These are phyloP conservation scores for Syngnathoides biaculeatus DNA, from an alignment of 2,113 vertebrate species.

Conservation along the genomic window DNA sequence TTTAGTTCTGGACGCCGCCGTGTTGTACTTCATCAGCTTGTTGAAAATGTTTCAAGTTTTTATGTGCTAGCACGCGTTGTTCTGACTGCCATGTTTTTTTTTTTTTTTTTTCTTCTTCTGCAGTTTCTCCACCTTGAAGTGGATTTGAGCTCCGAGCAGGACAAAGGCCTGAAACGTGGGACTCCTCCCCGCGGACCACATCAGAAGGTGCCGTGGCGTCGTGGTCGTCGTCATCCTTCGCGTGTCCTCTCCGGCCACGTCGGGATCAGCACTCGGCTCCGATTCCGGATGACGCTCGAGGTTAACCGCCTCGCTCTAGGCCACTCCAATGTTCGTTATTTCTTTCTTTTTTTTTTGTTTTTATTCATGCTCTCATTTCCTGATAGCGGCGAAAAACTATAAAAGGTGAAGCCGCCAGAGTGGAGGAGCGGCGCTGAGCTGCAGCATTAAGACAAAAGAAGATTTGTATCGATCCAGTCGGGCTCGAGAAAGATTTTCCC, in stretches of 20 bases:
- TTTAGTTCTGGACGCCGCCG: too few relatives aligned
- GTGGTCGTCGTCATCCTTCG: background rate
- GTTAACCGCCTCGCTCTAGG: background rate
- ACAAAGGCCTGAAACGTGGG: background rate
- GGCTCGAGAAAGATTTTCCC: constrained; percentile 37
- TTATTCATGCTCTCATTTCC: constrained; percentile 22
- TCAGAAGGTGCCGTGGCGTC: background rate
- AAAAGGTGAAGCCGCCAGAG: constrained; percentile 8
- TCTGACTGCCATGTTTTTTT: background rate
- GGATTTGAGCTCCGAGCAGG: background rate
- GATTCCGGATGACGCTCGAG: constrained; percentile 1
- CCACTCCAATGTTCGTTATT: background rate
- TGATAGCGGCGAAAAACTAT: constrained; percentile 29
- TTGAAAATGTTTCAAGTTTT: background rate
- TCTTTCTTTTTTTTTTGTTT: background rate
- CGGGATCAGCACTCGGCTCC: background rate
- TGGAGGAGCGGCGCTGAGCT: constrained; percentile 10
- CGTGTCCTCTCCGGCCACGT: background rate
- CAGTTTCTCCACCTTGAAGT: background rate
- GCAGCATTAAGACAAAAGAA: constrained; percentile 19
- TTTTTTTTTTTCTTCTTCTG: background rate
- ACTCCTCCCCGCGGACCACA: background rate
- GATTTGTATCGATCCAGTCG: constrained; percentile 39
- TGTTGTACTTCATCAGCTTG: background rate
- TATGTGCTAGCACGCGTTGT: background rate